Evolutionary conservation across 2,113 vertebrate species (phyloP).

Genomic region (Pteruthius melanotis): DNA sequence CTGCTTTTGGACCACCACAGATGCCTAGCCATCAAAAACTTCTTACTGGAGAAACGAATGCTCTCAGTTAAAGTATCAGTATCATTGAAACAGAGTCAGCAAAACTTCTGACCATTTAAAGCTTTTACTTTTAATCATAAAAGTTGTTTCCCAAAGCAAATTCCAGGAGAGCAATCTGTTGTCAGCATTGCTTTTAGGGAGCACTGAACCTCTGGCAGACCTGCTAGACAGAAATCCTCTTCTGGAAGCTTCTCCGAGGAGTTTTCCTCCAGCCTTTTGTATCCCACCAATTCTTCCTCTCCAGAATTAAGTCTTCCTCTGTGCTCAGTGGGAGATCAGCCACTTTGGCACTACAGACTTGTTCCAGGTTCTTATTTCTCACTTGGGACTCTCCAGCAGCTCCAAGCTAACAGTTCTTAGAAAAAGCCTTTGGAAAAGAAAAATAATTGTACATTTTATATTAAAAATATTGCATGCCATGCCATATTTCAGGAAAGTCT

Average conservation of each 20-base stretch:
- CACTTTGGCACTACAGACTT: neutral
- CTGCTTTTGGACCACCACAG: neutral
- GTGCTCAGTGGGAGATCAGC: neutral
- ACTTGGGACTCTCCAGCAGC: neutral
- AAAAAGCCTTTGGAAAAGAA: neutral
- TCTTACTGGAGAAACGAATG: neutral
- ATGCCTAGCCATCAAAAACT: neutral
- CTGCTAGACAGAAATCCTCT: neutral
- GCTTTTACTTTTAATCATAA: neutral
- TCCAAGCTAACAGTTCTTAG: neutral
- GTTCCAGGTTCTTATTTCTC: neutral
- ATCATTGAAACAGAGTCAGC: neutral
- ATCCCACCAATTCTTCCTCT: neutral
- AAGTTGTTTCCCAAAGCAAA: neutral
- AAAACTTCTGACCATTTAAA: neutral
- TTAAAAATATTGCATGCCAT: neutral
- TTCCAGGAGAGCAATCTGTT: neutral
- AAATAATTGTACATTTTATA: fast-evolving
- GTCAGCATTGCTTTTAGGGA: neutral
- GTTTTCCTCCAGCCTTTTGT: neutral
- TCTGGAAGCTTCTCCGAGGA: neutral
- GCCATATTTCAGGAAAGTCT: neutral
- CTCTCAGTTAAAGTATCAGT: neutral
- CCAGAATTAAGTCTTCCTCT: neutral
- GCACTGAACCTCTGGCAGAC: neutral